Evolutionary conservation across 35 echinoderm and acorn worm genomes (phyloP).

Genomic region (Stichopus chloronotus): DNA sequence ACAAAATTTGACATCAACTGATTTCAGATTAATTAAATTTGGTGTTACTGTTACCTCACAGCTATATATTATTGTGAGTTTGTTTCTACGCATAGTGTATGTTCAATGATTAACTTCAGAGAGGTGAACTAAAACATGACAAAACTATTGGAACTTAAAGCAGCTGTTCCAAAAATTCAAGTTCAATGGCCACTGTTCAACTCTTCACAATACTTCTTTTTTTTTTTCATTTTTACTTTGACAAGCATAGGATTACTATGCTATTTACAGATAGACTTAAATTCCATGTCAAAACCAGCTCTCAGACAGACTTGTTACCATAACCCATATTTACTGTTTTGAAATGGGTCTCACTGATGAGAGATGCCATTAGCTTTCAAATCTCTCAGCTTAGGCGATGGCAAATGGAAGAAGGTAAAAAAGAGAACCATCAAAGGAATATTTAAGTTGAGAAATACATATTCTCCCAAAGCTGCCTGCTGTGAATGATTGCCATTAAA

Average conservation of each 20-base stretch:
- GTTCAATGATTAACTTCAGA: too few relatives aligned
- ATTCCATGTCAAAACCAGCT: not conserved
- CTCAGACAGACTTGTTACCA: conserved; percentile 11
- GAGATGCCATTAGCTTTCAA: not conserved
- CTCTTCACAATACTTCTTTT: not conserved
- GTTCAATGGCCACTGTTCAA: conserved; percentile 22
- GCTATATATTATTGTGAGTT: too few relatives aligned
- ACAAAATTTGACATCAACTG: too few relatives aligned
- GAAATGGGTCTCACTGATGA: conserved; percentile 28
- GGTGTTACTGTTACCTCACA: too few relatives aligned
- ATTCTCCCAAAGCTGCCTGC: not conserved
- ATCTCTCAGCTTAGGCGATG: not conserved
- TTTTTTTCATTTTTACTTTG: not conserved
- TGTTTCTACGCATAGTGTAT: too few relatives aligned
- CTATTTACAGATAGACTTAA: conserved; percentile 20
- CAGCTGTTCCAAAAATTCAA: not conserved
- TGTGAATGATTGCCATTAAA: not conserved
- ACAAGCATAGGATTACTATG: conserved; percentile 2
- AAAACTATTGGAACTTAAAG: not conserved
- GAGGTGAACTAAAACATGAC: too few relatives aligned
- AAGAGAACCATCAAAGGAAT: not conserved
- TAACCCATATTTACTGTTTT: conserved; percentile 45
- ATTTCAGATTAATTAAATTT: too few relatives aligned
- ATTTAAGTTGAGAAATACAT: not conserved
- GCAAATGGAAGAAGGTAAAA: not conserved